These are phyloP conservation scores for Caloenas nicobarica DNA, from an alignment of 2,113 vertebrate species.

Conservation along the genomic window DNA sequence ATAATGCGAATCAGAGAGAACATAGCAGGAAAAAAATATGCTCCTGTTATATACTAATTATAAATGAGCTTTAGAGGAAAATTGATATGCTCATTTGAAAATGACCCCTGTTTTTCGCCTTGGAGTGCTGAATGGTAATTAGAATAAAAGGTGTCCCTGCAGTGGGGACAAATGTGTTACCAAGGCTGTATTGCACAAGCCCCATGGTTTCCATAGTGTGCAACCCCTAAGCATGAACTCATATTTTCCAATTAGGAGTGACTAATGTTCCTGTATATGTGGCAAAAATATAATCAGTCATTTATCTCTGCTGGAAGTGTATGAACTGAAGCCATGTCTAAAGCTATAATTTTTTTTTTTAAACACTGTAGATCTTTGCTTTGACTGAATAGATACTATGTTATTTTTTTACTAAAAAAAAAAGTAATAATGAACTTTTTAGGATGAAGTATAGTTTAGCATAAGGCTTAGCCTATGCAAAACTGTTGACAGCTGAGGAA, in stretches of 20 bases:
- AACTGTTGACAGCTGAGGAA: background rate
- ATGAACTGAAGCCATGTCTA: conserved; percentile 45
- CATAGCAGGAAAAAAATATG: conserved; percentile 20
- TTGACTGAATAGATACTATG: background rate
- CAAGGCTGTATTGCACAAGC: background rate
- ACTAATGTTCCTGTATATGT: conserved; percentile 53
- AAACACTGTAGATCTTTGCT: background rate
- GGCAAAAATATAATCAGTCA: conserved; percentile 61
- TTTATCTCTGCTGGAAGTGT: conserved; percentile 60
- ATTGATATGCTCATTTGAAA: conserved; percentile 64
- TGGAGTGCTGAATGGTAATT: conserved; percentile 57
- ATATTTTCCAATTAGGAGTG: conserved; percentile 66
- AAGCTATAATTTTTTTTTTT: background rate
- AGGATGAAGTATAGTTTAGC: background rate
- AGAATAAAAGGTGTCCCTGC: conserved; percentile 59
- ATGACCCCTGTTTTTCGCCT: conserved; percentile 56
- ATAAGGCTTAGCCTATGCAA: background rate
- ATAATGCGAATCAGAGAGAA: conserved; percentile 30
- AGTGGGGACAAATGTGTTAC: conserved; percentile 46
- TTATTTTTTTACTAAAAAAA: background rate
- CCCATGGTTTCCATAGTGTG: background rate
- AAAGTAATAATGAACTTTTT: background rate
- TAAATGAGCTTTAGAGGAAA: conserved; percentile 57
- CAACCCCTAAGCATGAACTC: conserved; percentile 53
- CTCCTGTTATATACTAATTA: conserved; percentile 58